Conservation (phyloP, 1,140 invertebrate genomes). For the Babylonia areolata region DNA sequence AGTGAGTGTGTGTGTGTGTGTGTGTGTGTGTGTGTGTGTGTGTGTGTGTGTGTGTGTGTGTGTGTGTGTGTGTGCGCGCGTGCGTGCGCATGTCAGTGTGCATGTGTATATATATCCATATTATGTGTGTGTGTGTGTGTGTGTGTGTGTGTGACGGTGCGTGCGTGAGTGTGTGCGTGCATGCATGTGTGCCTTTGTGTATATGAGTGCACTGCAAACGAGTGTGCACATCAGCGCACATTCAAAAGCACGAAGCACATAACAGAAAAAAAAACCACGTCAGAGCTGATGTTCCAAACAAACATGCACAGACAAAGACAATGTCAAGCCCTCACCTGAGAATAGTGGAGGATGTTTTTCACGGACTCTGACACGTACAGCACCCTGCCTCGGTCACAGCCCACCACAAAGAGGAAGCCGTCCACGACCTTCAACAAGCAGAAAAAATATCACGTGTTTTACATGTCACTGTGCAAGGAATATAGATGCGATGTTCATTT, state of each 20-base stretch:
- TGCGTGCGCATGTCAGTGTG: not conserved
- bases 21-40: constrained; percentile 12
- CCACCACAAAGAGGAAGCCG: constrained; percentile 94
- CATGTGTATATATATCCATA: too few relatives aligned
- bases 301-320: too few relatives aligned
- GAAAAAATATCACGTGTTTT: not conserved
- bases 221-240: too few relatives aligned
- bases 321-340: constrained; percentile 81
- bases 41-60: constrained; percentile 19
- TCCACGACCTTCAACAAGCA: constrained; percentile 84
- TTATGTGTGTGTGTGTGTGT: not conserved
- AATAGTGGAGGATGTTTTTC: constrained; percentile 87
- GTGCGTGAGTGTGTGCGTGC: too few relatives aligned
- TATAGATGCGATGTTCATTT: too few relatives aligned
- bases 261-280: too few relatives aligned
- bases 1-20: not conserved
- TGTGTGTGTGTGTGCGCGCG: constrained; percentile 7
- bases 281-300: too few relatives aligned
- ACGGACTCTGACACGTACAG: constrained; percentile 95
- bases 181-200: too few relatives aligned
- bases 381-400: constrained; percentile 92
- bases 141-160: too few relatives aligned
- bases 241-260: too few relatives aligned
- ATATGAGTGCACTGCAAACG: too few relatives aligned
- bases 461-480: too few relatives aligned